These are phyloP conservation scores for Gymnocheta viridis DNA, from an alignment of 2,888 invertebrate species.

Conservation along the genomic window DNA sequence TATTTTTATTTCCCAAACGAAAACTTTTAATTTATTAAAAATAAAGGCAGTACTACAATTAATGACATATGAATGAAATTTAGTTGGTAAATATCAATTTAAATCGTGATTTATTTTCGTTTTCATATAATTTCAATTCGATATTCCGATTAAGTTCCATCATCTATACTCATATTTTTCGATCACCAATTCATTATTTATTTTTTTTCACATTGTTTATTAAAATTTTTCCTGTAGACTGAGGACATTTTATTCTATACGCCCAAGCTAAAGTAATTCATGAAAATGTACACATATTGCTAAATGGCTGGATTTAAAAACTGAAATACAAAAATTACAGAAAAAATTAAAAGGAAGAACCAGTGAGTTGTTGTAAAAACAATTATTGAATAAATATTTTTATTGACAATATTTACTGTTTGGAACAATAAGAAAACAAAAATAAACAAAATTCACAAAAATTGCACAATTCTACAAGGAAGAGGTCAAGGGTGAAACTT, in stretches of 20 bases:
- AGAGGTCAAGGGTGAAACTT: conserved; percentile 55
- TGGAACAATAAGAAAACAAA: conserved; percentile 38
- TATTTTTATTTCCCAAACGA: no score
- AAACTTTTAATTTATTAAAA: no score
- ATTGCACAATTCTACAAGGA: conserved; percentile 12
- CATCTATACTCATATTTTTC: no score
- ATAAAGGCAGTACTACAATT: no score
- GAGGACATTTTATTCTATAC: neutral
- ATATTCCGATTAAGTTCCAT: no score
- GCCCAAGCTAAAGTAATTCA: no score
- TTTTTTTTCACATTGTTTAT: no score
- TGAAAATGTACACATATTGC: conserved; percentile 37
- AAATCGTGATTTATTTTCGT: no score
- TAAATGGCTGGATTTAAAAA: conserved; percentile 30
- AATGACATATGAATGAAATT: no score
- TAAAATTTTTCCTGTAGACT: neutral
- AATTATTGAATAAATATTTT: conserved; percentile 65
- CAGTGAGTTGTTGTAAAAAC: conserved; percentile 26
- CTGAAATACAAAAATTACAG: neutral
- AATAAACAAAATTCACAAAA: conserved; percentile 35
- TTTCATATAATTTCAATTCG: no score
- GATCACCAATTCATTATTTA: neutral
- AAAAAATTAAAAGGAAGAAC: neutral
- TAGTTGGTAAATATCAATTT: no score
- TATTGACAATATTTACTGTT: conserved; percentile 59